phyloP scores from a whole-genome alignment of 2,797 vertebrate species.

The Gallinago nigripennis region DNA sequence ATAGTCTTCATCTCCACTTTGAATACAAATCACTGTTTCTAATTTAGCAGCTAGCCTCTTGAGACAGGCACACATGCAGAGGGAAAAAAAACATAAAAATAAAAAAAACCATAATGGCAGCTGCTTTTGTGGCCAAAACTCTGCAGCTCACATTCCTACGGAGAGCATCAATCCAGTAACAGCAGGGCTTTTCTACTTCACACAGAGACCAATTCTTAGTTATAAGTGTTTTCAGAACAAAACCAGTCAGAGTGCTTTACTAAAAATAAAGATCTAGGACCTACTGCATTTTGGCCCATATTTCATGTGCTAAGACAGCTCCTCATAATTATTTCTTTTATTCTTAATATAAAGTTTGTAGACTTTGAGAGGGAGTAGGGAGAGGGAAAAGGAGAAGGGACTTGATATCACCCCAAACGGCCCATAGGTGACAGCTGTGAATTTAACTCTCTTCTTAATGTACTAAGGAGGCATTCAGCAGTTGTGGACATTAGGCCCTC shows the following conservation, averaged over 20 bases:
- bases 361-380: background rate
- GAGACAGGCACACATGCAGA: background rate
- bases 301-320: background rate
- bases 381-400: background rate
- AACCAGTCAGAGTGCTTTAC: background rate
- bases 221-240: slow-evolving; percentile 13
- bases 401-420: background rate
- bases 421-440: background rate
- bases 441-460: background rate
- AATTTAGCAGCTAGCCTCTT: background rate
- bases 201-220: background rate
- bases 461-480: background rate
- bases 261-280: background rate
- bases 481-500: background rate
- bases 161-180: slow-evolving; percentile 4
- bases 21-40: slow-evolving; percentile 21
- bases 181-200: slow-evolving; percentile 31
- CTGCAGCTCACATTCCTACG: background rate
- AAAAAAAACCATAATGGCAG: background rate
- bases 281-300: background rate
- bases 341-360: background rate
- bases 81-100: background rate
- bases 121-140: background rate
- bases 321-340: background rate
- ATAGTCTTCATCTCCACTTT: background rate